Evolutionary conservation across 2,797 vertebrate species (phyloP).

Genomic region (Enteromius viviparus): DNA sequence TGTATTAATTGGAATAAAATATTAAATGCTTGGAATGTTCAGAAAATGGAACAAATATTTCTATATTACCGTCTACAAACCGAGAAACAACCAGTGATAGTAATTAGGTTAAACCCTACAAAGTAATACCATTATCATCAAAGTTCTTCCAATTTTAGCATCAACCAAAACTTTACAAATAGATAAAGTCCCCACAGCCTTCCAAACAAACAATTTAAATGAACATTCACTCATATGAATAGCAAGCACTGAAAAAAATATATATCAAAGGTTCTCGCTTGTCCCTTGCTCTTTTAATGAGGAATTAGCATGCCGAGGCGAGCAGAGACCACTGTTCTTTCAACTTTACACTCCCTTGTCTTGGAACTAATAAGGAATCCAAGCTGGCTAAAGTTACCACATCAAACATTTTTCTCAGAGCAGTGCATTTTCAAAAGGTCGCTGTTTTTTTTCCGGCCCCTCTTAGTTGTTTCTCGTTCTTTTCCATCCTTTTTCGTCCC

Average conservation of each 20-base stretch:
- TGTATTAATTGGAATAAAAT: background rate
- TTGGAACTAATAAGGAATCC: constrained; percentile 59
- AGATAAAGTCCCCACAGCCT: background rate
- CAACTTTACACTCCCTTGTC: constrained; percentile 49
- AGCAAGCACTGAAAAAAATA: constrained; percentile 38
- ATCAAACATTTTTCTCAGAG: constrained; percentile 61
- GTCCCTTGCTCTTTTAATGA: constrained; percentile 60
- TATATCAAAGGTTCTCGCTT: constrained; percentile 50
- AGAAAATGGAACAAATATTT: background rate
- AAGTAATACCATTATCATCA: background rate
- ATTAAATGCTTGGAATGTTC: background rate
- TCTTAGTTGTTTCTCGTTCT: constrained; percentile 56
- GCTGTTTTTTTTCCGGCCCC: constrained; percentile 46
- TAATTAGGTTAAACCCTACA: constrained; percentile 20
- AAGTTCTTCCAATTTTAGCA: constrained; percentile 1
- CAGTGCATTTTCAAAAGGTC: constrained; percentile 64
- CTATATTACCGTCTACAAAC: background rate
- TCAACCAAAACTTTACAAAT: background rate
- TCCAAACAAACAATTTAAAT: constrained; percentile 13
- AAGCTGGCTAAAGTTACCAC: constrained; percentile 57
- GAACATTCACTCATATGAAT: constrained; percentile 32
- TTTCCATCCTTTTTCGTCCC: constrained; percentile 20
- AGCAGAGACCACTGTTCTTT: constrained; percentile 45
- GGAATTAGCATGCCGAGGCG: constrained; percentile 57
- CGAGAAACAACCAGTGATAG: background rate